These are phyloP conservation scores for Speoplatyrhinus poulsoni DNA, from an alignment of 2,113 vertebrate genomes.

Conservation along the genomic window DNA sequence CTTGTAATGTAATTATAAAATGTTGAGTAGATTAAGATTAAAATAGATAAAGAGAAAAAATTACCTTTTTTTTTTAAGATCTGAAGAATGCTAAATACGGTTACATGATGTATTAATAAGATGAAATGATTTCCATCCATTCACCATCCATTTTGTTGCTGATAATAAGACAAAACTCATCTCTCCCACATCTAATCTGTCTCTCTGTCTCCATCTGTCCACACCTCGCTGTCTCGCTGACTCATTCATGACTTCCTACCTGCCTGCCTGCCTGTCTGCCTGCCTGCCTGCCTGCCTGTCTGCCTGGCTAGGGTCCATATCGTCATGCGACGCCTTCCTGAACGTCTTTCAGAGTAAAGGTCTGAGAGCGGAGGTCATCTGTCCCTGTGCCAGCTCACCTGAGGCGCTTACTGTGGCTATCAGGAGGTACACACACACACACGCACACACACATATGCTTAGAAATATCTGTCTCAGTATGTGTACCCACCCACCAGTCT, in stretches of 20 bases:
- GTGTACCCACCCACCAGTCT: background rate
- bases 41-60: too few species aligned
- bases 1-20: too few species aligned
- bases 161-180: background rate
- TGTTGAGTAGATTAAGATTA: background rate
- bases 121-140: too few species aligned
- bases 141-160: too few species aligned
- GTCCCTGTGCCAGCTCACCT: conserved; percentile 96
- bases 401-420: conserved; percentile 98
- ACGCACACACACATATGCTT: conserved; percentile 2
- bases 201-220: background rate
- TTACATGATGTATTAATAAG: too few species aligned
- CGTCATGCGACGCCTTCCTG: conserved; percentile 98
- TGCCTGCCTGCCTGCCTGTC: background rate
- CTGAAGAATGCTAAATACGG: too few species aligned
- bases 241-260: background rate
- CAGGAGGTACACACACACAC: conserved; percentile 82
- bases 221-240: background rate
- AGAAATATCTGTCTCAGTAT: background rate
- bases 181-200: background rate
- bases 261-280: background rate
- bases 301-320: conserved; percentile 90
- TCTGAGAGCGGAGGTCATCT: conserved; percentile 95
- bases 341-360: conserved; percentile 99
- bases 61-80: too few species aligned